A percentile compares a stretch with the other conserved stretches of the same genome.
phyloP scores from a whole-genome alignment of 2,113 vertebrate species.

The Psilopogon haemacephalus region DNA sequence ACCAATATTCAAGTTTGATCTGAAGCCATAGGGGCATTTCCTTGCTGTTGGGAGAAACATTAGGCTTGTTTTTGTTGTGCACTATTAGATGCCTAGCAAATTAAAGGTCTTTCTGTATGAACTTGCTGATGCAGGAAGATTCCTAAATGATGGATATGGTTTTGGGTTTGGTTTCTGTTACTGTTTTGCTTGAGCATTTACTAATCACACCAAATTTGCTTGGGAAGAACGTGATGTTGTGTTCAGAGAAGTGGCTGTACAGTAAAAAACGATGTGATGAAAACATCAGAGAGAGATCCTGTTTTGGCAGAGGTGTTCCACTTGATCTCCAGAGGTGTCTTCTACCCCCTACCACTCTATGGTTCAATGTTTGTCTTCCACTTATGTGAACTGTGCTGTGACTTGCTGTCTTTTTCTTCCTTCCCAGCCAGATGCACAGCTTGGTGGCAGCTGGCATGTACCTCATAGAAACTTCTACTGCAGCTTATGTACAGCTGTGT shows the following conservation, averaged over 20 bases:
- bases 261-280: background rate
- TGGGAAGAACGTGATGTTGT: background rate
- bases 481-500: background rate
- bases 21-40: background rate
- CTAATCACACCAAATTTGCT: background rate
- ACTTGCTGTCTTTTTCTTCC: background rate
- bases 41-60: background rate
- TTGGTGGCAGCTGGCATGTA: background rate
- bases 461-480: background rate
- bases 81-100: background rate
- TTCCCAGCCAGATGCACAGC: background rate
- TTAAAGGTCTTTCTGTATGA: background rate
- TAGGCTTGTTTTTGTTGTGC: background rate
- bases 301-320: too few species aligned
- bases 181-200: background rate
- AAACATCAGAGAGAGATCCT: background rate
- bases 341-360: too few species aligned
- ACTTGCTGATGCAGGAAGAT: background rate
- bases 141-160: background rate
- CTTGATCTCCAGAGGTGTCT: too few species aligned
- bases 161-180: background rate
- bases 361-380: background rate
- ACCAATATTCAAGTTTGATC: background rate
- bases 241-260: background rate
- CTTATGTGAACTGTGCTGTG: background rate